These are phyloP conservation scores for Epizoanthus stellaris DNA, from an alignment of 92 coral and sea anemone genomes.

Conservation along the genomic window DNA sequence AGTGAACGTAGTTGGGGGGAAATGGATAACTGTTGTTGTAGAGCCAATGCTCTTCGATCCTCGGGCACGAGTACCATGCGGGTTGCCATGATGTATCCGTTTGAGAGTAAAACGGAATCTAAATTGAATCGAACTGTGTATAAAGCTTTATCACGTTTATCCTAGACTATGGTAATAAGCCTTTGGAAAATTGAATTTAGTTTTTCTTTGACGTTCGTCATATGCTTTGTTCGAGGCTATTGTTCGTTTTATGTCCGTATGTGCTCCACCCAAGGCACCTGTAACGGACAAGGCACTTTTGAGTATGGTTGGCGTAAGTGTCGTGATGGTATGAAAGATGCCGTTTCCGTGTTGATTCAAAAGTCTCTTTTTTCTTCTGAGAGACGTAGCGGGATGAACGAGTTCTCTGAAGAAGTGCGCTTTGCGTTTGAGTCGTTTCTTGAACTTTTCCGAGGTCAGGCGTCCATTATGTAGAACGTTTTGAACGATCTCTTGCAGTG, in stretches of 20 bases:
- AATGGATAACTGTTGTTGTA: background rate
- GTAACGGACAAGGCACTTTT: slow-evolving; percentile 10
- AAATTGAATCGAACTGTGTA: too few species aligned
- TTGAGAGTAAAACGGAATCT: too few species aligned
- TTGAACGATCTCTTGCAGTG: slow-evolving; percentile 11
- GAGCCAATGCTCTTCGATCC: background rate
- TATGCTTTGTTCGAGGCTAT: too few species aligned
- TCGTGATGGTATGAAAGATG: background rate
- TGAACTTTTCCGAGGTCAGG: background rate
- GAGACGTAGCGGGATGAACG: background rate
- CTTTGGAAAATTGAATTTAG: too few species aligned
- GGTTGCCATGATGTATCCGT: background rate
- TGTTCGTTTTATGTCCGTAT: too few species aligned
- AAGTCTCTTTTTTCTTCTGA: slow-evolving; percentile 6
- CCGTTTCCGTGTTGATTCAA: slow-evolving; percentile 6
- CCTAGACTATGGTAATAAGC: too few species aligned
- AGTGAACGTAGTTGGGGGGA: background rate
- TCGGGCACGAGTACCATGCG: slow-evolving; percentile 19
- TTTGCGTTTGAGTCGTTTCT: slow-evolving; percentile 5
- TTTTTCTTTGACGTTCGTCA: too few species aligned
- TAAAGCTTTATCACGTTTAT: too few species aligned
- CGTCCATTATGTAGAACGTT: slow-evolving; percentile 2
- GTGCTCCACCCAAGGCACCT: too few species aligned
- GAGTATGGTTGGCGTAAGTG: background rate
- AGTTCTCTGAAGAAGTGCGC: background rate